phyloP scores from a whole-genome alignment of 2,797 vertebrate genomes.

The Micropoecilia bifurca region DNA sequence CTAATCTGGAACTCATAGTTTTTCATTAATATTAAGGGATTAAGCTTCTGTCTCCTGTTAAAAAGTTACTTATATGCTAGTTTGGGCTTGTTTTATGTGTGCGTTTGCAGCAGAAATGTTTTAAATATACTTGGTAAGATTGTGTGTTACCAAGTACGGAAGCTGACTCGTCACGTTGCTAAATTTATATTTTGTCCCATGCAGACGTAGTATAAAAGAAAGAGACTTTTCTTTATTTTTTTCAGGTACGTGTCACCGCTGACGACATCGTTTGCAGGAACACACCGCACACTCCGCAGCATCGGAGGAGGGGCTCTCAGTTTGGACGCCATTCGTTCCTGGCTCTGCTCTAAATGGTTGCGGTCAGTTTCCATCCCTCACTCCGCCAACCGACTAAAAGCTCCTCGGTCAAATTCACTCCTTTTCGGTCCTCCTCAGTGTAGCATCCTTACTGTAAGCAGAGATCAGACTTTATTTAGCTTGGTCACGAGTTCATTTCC shows the following conservation, averaged over 20 bases:
- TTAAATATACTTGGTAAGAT: no score
- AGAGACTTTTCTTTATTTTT: neutral
- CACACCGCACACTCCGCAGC: conserved; percentile 88
- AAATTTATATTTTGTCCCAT: neutral
- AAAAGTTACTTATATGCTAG: no score
- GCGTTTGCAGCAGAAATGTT: no score
- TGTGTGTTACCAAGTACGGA: neutral
- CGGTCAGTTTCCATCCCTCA: conserved; percentile 80
- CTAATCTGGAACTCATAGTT: no score
- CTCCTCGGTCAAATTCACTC: neutral
- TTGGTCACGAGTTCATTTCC: conserved; percentile 21
- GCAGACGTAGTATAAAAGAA: neutral
- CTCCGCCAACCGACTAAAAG: neutral
- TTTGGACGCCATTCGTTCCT: conserved; percentile 87
- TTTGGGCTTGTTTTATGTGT: no score
- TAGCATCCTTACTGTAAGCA: conserved; percentile 14
- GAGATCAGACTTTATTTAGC: conserved; percentile 14
- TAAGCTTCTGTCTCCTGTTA: no score
- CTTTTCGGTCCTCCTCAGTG: conserved; percentile 10
- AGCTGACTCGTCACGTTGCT: neutral
- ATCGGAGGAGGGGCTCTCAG: conserved; percentile 92
- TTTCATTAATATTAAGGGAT: no score
- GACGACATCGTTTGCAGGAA: conserved; percentile 94
- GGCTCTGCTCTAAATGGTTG: conserved; percentile 93
- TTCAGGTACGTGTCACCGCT: conserved; percentile 89